Evolutionary conservation across 2,888 invertebrate genomes (phyloP), one percentile per base, ranked within the genome.

Genomic region (Morpho achilles): DNA sequence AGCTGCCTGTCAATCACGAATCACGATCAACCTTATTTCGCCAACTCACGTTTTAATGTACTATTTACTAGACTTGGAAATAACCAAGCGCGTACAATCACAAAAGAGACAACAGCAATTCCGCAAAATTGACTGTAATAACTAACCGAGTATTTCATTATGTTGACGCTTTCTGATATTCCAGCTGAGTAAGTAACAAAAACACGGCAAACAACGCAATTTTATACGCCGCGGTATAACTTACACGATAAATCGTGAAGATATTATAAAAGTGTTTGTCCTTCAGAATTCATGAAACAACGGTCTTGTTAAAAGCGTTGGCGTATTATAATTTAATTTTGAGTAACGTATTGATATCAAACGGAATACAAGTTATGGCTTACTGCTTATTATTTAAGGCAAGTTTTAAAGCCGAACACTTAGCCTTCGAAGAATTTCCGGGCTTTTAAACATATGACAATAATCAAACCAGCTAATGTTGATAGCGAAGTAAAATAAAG

Each of bases 21-120:
- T 76, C 74, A 73, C 74, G 65, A 69, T 72, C 63, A 76, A 75
- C 74, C 74, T 78, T 74, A 79, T 79, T 77, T 73, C 75, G 67
- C 68, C 65, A 59, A 77, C 79, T 81, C 81, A 82, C 83, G 81
- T 81, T 74, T 78, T 76, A 42, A 55, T 51, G 51, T 58, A 22
- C 42, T 32, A 46, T 57, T 44, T 77, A 72, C 73, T 71, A 79
- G 76, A 76, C 71, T 69, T 72, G 72, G 67, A 67, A 76, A 73
- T 69, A 74, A 70, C 70, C 9, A 69, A 69, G 64, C 64, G 73
- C 67, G 69, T 77, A 72, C 73, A 76, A 77, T 81, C 79, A 79
- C 77, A 72, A 74, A 67, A 76, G 72, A 73, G 69, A 75, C 71
- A 67, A 54, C 47, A 16, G 67, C 70, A 73, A 75, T 74, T 71